phyloP scores from a whole-genome alignment of 2,888 invertebrate species.

The Hirtodrosophila confusa region DNA sequence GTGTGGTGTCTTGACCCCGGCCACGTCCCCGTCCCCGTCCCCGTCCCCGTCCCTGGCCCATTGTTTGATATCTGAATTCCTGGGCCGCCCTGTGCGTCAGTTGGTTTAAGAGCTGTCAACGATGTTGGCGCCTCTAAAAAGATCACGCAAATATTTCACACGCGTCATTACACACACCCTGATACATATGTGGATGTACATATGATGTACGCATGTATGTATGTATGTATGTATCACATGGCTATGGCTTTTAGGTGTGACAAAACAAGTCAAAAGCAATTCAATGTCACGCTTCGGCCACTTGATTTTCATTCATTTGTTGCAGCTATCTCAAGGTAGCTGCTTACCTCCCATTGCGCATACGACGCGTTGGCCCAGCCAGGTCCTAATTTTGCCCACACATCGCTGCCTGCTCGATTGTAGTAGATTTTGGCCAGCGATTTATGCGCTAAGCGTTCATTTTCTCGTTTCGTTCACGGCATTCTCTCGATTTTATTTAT shows the following conservation, averaged over 20 bases:
- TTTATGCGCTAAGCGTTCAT: conserved; percentile 50
- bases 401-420: conserved; percentile 4
- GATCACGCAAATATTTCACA: conserved; percentile 49
- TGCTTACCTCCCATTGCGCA: conserved; percentile 29
- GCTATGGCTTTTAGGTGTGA: conserved; percentile 55
- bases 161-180: conserved; percentile 31
- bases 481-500: conserved; percentile 62
- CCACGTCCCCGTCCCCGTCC: conserved; percentile 5
- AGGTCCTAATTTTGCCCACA: conserved; percentile 8
- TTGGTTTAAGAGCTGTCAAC: conserved; percentile 60
- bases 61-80: conserved; percentile 15
- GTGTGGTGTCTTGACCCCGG: background rate
- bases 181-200: conserved; percentile 13
- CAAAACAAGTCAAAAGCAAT: conserved; percentile 64
- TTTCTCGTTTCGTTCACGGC: conserved; percentile 19
- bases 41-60: conserved; percentile 17
- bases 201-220: conserved; percentile 20
- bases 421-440: conserved; percentile 60
- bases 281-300: conserved; percentile 74
- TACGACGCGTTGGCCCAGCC: conserved; percentile 44
- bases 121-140: conserved; percentile 50
- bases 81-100: conserved; percentile 30
- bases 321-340: conserved; percentile 64
- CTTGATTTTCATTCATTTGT: conserved; percentile 75
- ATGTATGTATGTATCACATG: conserved; percentile 12